Base-by-base conservation (phyloP, 2,113 vertebrate species). In the Piprites chloris region DNA sequence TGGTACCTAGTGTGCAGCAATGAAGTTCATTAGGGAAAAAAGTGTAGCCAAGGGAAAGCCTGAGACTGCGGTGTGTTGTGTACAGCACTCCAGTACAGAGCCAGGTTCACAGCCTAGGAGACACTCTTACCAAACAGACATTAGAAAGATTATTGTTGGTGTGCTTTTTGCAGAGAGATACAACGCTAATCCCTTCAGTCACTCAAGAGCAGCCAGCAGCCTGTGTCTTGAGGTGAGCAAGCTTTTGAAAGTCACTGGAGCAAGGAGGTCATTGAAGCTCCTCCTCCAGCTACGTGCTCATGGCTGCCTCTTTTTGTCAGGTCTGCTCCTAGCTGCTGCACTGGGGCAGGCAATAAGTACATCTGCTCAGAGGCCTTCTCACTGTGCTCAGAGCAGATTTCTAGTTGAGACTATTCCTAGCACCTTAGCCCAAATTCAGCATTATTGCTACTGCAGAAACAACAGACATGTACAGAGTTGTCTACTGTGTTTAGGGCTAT, bases 1-100 rank as follows among this genome's bases (percentile, higher is more conserved):
- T 5, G 6, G 8, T 44, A 35, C 49, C 0, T 1, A 42, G 18
- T 9, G 9, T 9, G 5, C 37, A 66, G 24, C 23, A 26, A 12
- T 7, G 14, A 62, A 20, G 5, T 26, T 89, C 35, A 17, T 19
- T 32, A 26, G 21, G 27, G 27, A 9, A 55, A 72, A 46, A 86
- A 5, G 1, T 4, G 1, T 10, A 66, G 16, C 16, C 35, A 69
- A 53, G 18, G 24, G 22, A 61, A 84, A 77, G 2, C 22, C 32
- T 10, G 46, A 53, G 50, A 17, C 55, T 69, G 16, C 37, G 27
- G 14, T 7, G 5, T 15, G 42, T 22, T 10, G 17, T 6, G 9
- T n/a, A 37, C 17, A 35, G 14, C 33, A 73, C 16, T 53, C 14
- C 9, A n/a, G 37, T 23, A 52, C 19, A 52, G 37, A 58, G 24